A percentile compares a stretch with the other conserved stretches of the same genome.
These are phyloP conservation scores for Venusia cambrica DNA, from an alignment of 2,888 invertebrate genomes.

Conservation along the genomic window DNA sequence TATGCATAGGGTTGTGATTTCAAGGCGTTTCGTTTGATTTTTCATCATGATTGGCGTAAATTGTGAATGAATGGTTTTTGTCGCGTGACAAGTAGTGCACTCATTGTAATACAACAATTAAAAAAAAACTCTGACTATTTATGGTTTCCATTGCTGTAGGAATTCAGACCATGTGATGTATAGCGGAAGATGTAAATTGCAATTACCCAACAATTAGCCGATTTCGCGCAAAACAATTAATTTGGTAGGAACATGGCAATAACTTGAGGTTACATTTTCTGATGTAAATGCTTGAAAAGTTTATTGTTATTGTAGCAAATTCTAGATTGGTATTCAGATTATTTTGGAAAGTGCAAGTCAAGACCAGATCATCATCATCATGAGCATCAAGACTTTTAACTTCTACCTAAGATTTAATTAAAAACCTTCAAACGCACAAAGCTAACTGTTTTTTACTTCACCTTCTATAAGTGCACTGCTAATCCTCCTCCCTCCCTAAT, in stretches of 20 bases:
- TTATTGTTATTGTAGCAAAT: conserved; percentile 18
- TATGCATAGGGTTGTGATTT: not conserved
- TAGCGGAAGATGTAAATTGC: conserved; percentile 35
- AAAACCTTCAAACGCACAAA: no score
- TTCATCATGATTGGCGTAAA: conserved; percentile 40
- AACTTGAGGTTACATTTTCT: conserved; percentile 37
- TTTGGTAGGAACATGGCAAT: conserved; percentile 45
- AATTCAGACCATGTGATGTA: conserved; percentile 11
- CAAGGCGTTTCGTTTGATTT: conserved; percentile 1
- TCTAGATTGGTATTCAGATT: conserved; percentile 16
- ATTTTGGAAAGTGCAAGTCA: conserved; percentile 18
- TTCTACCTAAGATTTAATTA: no score
- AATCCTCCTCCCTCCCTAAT: no score
- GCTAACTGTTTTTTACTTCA: no score
- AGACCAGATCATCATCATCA: no score
- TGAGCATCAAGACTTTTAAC: no score
- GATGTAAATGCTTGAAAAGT: conserved; percentile 12
- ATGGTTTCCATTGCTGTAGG: conserved; percentile 25
- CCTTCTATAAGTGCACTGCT: no score
- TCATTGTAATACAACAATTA: conserved; percentile 32
- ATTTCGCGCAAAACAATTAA: conserved; percentile 61
- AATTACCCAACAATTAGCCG: conserved; percentile 47
- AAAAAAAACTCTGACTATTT: conserved; percentile 22
- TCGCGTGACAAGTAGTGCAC: conserved; percentile 66
- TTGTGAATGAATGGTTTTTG: conserved; percentile 69